Percentiles rank a stretch among this genome's conserved stretches.
phyloP scores from a whole-genome alignment of 2,797 vertebrate genomes.

The Oryzias sinensis region DNA sequence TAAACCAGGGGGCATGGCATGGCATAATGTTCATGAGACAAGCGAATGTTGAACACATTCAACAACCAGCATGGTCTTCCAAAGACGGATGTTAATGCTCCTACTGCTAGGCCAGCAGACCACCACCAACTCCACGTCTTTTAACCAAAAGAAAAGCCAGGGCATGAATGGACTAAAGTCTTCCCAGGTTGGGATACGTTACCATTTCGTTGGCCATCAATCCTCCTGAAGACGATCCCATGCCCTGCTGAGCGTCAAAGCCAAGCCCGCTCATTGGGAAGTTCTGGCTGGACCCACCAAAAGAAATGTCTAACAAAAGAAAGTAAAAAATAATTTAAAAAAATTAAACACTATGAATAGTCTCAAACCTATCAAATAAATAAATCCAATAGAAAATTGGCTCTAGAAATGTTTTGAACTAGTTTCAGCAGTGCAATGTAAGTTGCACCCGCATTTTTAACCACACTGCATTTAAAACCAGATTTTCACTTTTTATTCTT shows the following conservation, averaged over 20 bases:
- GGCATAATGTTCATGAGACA: conserved; percentile 9
- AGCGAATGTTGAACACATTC: conserved; percentile 17
- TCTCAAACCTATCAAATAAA: too few relatives aligned
- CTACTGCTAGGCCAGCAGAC: conserved; percentile 28
- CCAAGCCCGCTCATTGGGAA: conserved; percentile 89
- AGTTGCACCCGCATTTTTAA: too few relatives aligned
- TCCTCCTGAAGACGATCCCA: conserved; percentile 80
- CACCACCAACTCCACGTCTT: conserved; percentile 19
- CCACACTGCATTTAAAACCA: too few relatives aligned
- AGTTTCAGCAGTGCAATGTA: too few relatives aligned
- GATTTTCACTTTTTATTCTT: too few relatives aligned
- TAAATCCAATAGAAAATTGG: too few relatives aligned
- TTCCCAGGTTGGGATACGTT: conserved; percentile 85
- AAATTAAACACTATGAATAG: neutral
- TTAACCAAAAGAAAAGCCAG: conserved; percentile 28
- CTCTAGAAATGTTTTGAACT: too few relatives aligned
- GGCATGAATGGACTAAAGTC: conserved; percentile 33
- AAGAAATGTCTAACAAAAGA: conserved; percentile 75
- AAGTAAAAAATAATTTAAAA: neutral
- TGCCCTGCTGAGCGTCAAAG: conserved; percentile 91
- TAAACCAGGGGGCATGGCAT: conserved; percentile 57
- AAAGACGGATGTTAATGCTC: conserved; percentile 11
- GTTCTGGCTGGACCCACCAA: conserved; percentile 88
- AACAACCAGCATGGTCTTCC: conserved; percentile 24
- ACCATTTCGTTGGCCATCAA: conserved; percentile 98